Conservation (phyloP, 1,140 invertebrate genomes). For the Pentalonia nigronervosa region DNA sequence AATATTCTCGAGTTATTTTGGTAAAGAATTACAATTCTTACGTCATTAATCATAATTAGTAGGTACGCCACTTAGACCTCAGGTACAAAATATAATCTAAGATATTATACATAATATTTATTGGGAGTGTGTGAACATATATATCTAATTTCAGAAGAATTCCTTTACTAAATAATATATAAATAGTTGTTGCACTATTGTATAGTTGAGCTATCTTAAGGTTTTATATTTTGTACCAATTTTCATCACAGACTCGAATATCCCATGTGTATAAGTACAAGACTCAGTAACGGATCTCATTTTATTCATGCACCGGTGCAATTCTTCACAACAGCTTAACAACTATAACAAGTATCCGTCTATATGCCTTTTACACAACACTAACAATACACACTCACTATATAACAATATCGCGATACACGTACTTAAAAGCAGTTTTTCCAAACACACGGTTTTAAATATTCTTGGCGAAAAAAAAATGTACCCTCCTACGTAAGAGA, state of each 20-base stretch:
- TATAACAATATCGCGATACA: conserved; percentile 23
- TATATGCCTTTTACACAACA: background rate
- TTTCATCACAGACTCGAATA: background rate
- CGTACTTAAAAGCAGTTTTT: conserved; percentile 36
- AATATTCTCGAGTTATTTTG: background rate
- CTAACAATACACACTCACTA: conserved; percentile 36
- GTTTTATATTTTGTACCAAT: conserved; percentile 6
- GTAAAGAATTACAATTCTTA: background rate
- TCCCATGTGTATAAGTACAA: background rate
- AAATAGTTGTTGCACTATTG: background rate
- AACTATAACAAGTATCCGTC: conserved; percentile 40
- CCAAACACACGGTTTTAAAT: background rate
- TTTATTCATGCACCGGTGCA: conserved; percentile 35
- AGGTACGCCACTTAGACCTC: background rate
- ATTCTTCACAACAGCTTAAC: conserved; percentile 33
- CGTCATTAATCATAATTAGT: background rate
- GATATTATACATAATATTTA: background rate
- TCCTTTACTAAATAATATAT: background rate
- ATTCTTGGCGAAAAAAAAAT: conserved; percentile 6
- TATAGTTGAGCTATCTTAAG: background rate
- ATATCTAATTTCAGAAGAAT: background rate
- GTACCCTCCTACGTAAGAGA: background rate
- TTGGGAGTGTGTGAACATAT: background rate
- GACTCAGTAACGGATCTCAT: background rate
- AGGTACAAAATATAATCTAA: background rate